Evolutionary conservation across 2,888 invertebrate genomes (phyloP), one percentile per base, ranked within the genome.

Genomic region (Alitta virens): DNA sequence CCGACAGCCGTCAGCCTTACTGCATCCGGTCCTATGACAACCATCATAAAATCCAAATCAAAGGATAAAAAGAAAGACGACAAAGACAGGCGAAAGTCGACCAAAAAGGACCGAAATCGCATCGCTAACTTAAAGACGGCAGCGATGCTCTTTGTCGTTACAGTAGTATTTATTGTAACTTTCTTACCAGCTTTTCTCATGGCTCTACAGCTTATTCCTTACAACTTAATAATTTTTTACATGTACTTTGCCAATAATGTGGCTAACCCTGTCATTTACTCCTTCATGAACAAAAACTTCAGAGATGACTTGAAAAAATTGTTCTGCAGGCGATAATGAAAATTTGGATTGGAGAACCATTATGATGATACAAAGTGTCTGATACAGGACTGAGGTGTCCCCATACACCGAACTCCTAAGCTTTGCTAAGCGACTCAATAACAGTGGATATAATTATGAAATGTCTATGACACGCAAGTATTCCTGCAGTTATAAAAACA

Each of bases 231-330:
- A 27, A 70, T 81, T 16, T 81, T 81, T 66, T 81, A 80, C 67
- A 70, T 80, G 68, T 81, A 81, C 65, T 82, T 79, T 63, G 71
- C 77, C 51, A 81, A 81, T 68, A 80, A 81, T 67, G 78, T 79
- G 42, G 80, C 78, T 40, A 82, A 82, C 69, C 80, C 81, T 1
- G 74, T 82, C 60, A 81, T 82, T 53, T 82, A 82, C 68, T 79
- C 79, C 49, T 81, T 82, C 63, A 76, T 82, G 74, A 82, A 81
- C 72, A 74, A 77, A 63, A 77, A 77, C 59, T 82, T 82, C 65
- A 67, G 78, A 58, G 75, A 76, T 55, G 79, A 82, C 52, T 65
- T 81, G 24, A 74, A 71, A 26, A 64, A 64, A 43, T 27, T 69
- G 14, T 66, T 53, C 43, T 54, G 54, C 25, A 14, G 60, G 12